Conservation (phyloP, 2,888 invertebrate species). For the Acanthosoma haemorrhoidale region DNA sequence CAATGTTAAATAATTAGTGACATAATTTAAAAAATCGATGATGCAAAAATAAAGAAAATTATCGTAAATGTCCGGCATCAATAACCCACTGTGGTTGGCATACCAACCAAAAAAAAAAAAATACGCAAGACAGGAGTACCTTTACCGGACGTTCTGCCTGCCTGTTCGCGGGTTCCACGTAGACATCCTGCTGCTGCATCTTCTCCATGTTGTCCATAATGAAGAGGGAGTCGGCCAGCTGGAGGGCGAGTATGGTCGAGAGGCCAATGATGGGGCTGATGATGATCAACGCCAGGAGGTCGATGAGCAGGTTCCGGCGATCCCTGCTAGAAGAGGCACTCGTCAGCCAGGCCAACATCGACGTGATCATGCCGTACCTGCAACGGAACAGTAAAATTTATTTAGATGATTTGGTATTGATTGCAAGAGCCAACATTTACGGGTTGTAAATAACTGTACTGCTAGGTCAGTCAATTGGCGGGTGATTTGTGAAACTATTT, state of each 20-base stretch:
- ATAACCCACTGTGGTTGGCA: too few species aligned
- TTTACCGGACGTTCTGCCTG: not conserved
- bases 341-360: conserved; percentile 58
- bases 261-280: conserved; percentile 47
- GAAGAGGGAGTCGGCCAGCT: conserved; percentile 9
- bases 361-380: conserved; percentile 54
- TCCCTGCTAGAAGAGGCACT: conserved; percentile 45
- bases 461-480: too few species aligned
- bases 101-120: too few species aligned
- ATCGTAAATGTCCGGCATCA: too few species aligned
- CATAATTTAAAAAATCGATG: too few species aligned
- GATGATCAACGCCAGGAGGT: conserved; percentile 53
- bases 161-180: not conserved
- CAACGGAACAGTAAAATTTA: too few species aligned
- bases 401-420: too few species aligned
- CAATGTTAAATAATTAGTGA: too few species aligned
- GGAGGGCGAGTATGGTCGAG: conserved; percentile 18
- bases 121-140: not conserved
- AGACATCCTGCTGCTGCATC: not conserved
- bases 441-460: too few species aligned
- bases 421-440: too few species aligned
- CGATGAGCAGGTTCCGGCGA: conserved; percentile 49
- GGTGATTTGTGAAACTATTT: too few species aligned
- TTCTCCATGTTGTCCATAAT: not conserved
- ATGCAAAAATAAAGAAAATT: too few species aligned